phyloP scores from a whole-genome alignment of 2,113 vertebrate species.

The Chionomys nivalis region DNA sequence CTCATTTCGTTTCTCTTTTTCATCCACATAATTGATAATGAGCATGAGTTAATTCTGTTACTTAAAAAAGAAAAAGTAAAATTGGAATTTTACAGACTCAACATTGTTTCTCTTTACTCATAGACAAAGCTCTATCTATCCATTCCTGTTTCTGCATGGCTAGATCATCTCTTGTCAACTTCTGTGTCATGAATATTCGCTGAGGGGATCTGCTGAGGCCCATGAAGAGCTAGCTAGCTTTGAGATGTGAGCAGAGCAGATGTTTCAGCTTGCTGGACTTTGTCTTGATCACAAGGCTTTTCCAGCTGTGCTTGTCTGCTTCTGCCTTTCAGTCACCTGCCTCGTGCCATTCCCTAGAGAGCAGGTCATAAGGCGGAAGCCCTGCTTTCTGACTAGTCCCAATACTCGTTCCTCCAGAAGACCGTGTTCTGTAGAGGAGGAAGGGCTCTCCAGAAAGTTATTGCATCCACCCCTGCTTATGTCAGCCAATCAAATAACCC shows the following conservation, averaged over 20 bases:
- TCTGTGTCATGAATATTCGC: rapidly evolving
- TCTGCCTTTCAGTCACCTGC: background rate
- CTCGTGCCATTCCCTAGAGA: background rate
- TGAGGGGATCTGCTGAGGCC: background rate
- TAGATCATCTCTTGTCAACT: rapidly evolving
- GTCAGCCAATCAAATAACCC: background rate
- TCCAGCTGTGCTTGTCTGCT: background rate
- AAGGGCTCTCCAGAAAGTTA: background rate
- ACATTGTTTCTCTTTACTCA: background rate
- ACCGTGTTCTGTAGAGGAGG: background rate
- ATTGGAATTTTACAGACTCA: background rate
- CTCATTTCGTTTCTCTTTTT: background rate
- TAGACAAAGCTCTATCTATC: background rate
- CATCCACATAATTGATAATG: constrained; percentile 17
- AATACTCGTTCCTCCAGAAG: background rate
- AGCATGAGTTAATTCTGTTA: constrained; percentile 4
- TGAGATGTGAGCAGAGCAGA: background rate
- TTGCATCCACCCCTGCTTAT: background rate
- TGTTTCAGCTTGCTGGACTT: background rate
- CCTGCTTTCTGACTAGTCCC: background rate
- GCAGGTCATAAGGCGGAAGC: background rate
- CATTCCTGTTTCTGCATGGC: background rate
- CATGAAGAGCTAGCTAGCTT: background rate
- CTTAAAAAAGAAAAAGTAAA: background rate
- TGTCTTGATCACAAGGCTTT: background rate